Evolutionary conservation across 2,113 vertebrate genomes (phyloP).

Genomic region (Dromaius novaehollandiae): DNA sequence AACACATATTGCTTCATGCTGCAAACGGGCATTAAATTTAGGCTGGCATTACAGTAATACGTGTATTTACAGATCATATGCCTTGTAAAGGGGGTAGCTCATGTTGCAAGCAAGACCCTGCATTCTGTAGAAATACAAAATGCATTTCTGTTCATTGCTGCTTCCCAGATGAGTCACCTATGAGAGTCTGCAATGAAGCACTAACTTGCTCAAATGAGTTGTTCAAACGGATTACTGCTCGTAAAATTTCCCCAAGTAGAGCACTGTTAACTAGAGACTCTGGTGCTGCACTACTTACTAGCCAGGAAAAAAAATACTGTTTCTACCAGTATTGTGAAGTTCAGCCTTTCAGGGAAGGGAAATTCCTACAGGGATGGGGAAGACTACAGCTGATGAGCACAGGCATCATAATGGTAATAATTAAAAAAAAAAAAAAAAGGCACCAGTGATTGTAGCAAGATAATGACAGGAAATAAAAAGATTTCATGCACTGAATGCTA

Average conservation of each 20-base stretch:
- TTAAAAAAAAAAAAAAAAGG: background rate
- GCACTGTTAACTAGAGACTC: background rate
- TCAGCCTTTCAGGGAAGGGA: constrained; percentile 34
- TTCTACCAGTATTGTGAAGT: background rate
- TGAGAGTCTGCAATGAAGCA: background rate
- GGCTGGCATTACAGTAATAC: background rate
- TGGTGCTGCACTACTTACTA: background rate
- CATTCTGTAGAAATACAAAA: background rate
- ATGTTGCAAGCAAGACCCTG: background rate
- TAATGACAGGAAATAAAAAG: constrained; percentile 44
- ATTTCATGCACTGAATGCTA: background rate
- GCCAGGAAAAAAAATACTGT: background rate
- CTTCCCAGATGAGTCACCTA: background rate
- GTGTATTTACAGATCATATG: background rate
- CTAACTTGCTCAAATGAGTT: background rate
- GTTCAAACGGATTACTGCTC: constrained; percentile 6
- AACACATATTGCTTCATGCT: background rate
- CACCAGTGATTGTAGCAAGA: background rate
- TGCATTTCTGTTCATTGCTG: background rate
- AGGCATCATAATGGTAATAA: constrained; percentile 42
- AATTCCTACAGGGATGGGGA: constrained; percentile 5
- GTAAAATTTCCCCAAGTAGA: constrained; percentile 1
- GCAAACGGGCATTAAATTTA: background rate
- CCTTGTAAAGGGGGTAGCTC: background rate
- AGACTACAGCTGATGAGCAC: constrained; percentile 52